Conservation (phyloP, 2,797 vertebrate genomes). For the Acipenser ruthenus region DNA sequence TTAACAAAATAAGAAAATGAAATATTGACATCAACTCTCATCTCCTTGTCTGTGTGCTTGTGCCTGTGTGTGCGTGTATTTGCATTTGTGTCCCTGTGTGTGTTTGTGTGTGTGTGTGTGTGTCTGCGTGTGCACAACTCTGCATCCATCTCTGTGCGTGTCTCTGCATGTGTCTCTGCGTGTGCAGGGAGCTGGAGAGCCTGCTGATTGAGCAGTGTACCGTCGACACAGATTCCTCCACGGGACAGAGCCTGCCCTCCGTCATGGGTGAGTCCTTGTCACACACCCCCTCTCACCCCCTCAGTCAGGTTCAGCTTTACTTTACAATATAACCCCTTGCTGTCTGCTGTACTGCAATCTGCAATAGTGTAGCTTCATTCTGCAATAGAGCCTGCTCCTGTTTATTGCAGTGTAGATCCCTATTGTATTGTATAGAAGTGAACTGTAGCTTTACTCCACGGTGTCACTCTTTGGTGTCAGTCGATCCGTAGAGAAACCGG, state of each 20-base stretch:
- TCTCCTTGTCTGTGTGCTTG: neutral
- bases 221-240: slow-evolving; percentile 76
- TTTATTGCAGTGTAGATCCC: too few relatives aligned
- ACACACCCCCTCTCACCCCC: neutral
- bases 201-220: slow-evolving; percentile 85
- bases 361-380: too few relatives aligned
- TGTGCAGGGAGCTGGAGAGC: slow-evolving; percentile 73
- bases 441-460: too few relatives aligned
- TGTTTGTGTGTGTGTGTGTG: too few relatives aligned
- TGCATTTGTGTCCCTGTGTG: too few relatives aligned
- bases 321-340: too few relatives aligned
- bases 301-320: neutral
- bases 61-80: slow-evolving; percentile 10
- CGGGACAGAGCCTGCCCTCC: slow-evolving; percentile 77
- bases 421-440: too few relatives aligned
- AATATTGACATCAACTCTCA: neutral
- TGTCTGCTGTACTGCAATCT: too few relatives aligned
- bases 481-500: too few relatives aligned
- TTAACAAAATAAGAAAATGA: too few relatives aligned
- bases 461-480: too few relatives aligned
- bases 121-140: neutral
- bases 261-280: slow-evolving; percentile 70
- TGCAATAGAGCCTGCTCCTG: too few relatives aligned
- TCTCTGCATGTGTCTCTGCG: neutral
- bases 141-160: neutral